Evolutionary conservation across 2,113 vertebrate genomes (phyloP).

Genomic region (Vanacampus margaritifer): DNA sequence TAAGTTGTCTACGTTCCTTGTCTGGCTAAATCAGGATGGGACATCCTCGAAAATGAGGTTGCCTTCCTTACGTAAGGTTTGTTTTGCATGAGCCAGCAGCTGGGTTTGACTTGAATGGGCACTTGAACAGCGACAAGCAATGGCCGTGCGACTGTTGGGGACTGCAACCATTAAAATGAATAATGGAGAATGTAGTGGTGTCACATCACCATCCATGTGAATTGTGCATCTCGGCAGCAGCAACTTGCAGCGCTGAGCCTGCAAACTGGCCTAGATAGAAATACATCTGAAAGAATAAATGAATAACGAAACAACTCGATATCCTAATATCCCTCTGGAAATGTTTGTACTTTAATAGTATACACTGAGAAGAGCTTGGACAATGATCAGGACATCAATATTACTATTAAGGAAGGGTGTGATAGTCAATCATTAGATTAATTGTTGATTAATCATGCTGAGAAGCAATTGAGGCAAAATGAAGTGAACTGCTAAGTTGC

Average conservation of each 20-base stretch:
- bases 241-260: conserved; percentile 50
- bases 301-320: conserved; percentile 55
- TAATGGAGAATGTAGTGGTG: conserved; percentile 45
- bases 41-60: conserved; percentile 4
- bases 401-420: background rate
- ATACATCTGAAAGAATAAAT: conserved; percentile 65
- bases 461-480: no score
- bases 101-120: conserved; percentile 26
- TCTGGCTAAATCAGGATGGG: conserved; percentile 1
- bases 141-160: conserved; percentile 11
- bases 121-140: conserved; percentile 21
- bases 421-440: background rate
- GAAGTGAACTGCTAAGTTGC: no score
- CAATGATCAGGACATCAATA: background rate
- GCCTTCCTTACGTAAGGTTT: conserved; percentile 8
- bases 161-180: conserved; percentile 48
- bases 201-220: conserved; percentile 44
- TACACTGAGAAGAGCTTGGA: background rate
- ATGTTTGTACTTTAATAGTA: conserved; percentile 38
- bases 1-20: background rate
- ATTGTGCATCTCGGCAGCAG: conserved; percentile 46
- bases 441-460: background rate
- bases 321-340: conserved; percentile 35
- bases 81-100: conserved; percentile 23
- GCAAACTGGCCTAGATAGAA: conserved; percentile 61